Conservation (phyloP, 2,113 vertebrate genomes). For the Bucco capensis region DNA sequence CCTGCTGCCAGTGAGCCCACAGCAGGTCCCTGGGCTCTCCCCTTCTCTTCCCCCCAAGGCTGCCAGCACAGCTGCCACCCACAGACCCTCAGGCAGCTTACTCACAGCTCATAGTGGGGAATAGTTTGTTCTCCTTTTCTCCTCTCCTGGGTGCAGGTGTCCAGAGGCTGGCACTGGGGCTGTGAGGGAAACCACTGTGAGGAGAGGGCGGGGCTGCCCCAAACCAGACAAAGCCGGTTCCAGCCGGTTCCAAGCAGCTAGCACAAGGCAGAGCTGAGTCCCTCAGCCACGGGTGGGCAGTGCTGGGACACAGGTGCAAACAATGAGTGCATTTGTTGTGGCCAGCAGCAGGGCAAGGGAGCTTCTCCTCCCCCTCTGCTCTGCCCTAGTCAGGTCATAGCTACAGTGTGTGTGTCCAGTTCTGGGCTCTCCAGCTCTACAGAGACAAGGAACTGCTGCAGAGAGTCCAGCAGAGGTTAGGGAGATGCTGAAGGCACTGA, state of each 20-base stretch:
- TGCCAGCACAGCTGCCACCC: not conserved
- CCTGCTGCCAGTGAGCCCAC: too few relatives aligned
- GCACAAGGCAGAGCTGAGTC: not conserved
- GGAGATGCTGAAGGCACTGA: too few relatives aligned
- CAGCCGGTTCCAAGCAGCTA: accelerated
- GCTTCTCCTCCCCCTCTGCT: too few relatives aligned
- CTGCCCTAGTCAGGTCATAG: too few relatives aligned
- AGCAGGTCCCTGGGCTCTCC: not conserved
- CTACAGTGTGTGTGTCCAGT: too few relatives aligned
- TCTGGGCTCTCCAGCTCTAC: too few relatives aligned
- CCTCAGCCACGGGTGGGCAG: not conserved
- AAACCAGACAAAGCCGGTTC: accelerated
- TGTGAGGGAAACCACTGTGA: not conserved
- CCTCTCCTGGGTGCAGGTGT: not conserved
- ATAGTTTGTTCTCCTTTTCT: not conserved
- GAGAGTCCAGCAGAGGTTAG: too few relatives aligned
- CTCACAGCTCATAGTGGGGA: not conserved
- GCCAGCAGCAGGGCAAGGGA: too few relatives aligned
- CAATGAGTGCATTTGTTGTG: too few relatives aligned
- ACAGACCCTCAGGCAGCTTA: not conserved
- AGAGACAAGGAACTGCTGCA: too few relatives aligned
- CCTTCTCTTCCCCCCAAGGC: not conserved
- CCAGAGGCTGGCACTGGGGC: accelerated
- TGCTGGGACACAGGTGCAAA: not conserved
- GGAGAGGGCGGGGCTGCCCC: accelerated